Evolutionary conservation across 1,140 invertebrate genomes (phyloP).

Genomic region (Saxidomus purpurata): DNA sequence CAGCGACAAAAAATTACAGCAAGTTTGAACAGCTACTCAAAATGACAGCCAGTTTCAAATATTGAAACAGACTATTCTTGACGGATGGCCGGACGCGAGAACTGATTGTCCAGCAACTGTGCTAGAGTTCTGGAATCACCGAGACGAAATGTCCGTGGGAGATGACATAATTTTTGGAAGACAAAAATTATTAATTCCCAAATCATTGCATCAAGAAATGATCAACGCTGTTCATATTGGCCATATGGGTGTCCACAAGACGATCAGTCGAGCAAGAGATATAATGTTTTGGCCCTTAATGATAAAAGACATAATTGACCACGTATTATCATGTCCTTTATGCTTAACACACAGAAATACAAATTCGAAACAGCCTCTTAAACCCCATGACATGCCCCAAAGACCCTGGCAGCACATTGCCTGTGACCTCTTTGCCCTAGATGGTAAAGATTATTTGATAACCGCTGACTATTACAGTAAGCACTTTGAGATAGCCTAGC

Average conservation of each 20-base stretch:
- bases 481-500: slow-evolving; percentile 66
- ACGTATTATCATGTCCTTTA: slow-evolving; percentile 63
- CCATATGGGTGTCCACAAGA: slow-evolving; percentile 79
- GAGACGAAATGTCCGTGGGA: slow-evolving; percentile 49
- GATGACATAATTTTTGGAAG: slow-evolving; percentile 77
- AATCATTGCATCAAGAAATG: slow-evolving; percentile 64
- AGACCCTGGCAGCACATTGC: slow-evolving; percentile 77
- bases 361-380: slow-evolving; percentile 62
- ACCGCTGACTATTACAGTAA: slow-evolving; percentile 67
- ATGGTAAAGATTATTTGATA: slow-evolving; percentile 67
- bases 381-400: slow-evolving; percentile 63
- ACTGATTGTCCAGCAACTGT: slow-evolving; percentile 1
- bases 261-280: slow-evolving; percentile 71
- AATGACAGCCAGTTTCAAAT: slow-evolving; percentile 40
- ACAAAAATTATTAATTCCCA: slow-evolving; percentile 75
- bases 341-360: slow-evolving; percentile 64
- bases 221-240: slow-evolving; percentile 78
- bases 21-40: not conserved
- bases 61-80: slow-evolving; percentile 25
- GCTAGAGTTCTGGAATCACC: slow-evolving; percentile 64
- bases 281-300: slow-evolving; percentile 78
- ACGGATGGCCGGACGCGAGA: slow-evolving; percentile 56
- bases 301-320: slow-evolving; percentile 71
- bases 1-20: slow-evolving; percentile 13
- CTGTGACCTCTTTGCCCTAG: slow-evolving; percentile 71